Evolutionary conservation across 2,888 invertebrate species (phyloP).

Genomic region (Nomada goodeniana): DNA sequence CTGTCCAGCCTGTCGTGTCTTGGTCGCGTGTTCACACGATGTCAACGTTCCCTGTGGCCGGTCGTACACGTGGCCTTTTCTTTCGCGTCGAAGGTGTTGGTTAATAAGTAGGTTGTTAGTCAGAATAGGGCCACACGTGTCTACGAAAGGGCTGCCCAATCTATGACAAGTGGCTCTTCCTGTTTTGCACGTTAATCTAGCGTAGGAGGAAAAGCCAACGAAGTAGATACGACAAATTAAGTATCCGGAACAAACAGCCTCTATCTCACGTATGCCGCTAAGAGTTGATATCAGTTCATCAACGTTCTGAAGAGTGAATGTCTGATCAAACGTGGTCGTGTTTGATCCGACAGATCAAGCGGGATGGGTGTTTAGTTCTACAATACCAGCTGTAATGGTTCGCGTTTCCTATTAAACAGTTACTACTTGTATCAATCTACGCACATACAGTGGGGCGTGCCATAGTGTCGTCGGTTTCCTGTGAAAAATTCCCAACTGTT

Average conservation of each 20-base stretch:
- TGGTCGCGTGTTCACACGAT: slow-evolving; percentile 46
- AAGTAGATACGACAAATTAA: slow-evolving; percentile 9
- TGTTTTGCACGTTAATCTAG: slow-evolving; percentile 73
- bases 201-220: slow-evolving; percentile 38
- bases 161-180: slow-evolving; percentile 81
- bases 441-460: no score
- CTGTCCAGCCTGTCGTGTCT: slow-evolving; percentile 28
- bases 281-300: not conserved
- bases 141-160: slow-evolving; percentile 74
- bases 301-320: not conserved
- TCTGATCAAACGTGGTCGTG: not conserved
- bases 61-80: slow-evolving; percentile 51
- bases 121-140: slow-evolving; percentile 57
- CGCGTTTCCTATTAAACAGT: not conserved
- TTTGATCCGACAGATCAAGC: not conserved
- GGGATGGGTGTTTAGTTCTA: no score
- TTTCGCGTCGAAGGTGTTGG: slow-evolving; percentile 45
- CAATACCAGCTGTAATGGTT: not conserved
- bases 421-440: no score
- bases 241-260: slow-evolving; percentile 21
- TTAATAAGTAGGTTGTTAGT: slow-evolving; percentile 58
- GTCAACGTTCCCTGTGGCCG: slow-evolving; percentile 25
- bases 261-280: not conserved
- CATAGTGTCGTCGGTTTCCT: no score
- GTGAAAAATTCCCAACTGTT: no score